Evolutionary conservation across 2,888 invertebrate species (phyloP), one percentile per base, ranked within the genome.

Genomic region (Therioaphis trifolii): DNA sequence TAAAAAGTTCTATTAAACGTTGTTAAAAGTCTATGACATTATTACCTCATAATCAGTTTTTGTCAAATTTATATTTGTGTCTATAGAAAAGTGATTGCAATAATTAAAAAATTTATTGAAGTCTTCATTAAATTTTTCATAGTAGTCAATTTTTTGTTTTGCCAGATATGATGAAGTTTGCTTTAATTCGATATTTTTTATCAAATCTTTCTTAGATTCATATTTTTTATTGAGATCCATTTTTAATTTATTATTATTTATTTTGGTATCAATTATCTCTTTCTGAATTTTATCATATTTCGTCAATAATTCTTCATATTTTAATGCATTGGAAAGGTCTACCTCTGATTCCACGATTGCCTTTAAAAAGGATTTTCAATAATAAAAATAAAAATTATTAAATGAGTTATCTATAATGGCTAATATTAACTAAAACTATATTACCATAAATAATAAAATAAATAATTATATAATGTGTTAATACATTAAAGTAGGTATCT

Each of bases 1-100:
- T 27, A 35, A 7, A 14, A 52, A 52, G 18, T 55, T 21, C 18
- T 55, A 21, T 18, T 21, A 21, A n/a, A n/a, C n/a, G 18, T 55
- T 9, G 5, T 49, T 49, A 18, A 49, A 49, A 49, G 15, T 46
- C 4, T 15, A 3, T 14, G 14, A 14, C 27, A 71, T 40, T 27
- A 5, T n/a, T 82, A 82, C 80, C 24, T 82, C 72, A 18, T 63
- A 82, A 49, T 82, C 63, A 63, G 71, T n/a, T 72, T 72, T 71
- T 18, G 61, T 63, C 18, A 82, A 72, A 61, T 14, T 3, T 35
- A 35, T 24, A 63, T 72, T 61, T 5, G 14, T 3, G 15, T 72
- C 24, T 24, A 1, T 24, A 18, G 80, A 24, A 72, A 72, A 82
- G 49, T 61, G 18, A 0, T 21, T 18, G 0, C 80, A 72, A 24